Percentiles rank a stretch among this genome's conserved stretches.
phyloP scores from a whole-genome alignment of 2,113 vertebrate species.

The Dolichallabes microphthalmus region DNA sequence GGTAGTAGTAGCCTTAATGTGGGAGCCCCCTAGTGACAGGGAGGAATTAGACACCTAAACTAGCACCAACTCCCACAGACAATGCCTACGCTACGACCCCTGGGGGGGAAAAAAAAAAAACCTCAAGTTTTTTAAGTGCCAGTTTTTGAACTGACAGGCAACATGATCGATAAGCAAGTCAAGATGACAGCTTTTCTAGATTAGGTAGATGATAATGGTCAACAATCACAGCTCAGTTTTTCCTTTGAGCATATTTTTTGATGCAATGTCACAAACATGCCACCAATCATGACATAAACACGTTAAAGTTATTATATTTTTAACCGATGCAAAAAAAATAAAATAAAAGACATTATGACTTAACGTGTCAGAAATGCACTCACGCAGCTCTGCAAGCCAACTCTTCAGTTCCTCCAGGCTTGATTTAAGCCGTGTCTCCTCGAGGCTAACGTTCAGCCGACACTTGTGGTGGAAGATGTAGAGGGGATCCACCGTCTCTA shows the following conservation, averaged over 20 bases:
- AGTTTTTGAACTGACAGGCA: not conserved
- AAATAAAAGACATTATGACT: not conserved
- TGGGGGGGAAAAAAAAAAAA: too few relatives aligned
- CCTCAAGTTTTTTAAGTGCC: too few relatives aligned
- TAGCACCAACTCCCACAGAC: not conserved
- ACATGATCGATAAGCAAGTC: not conserved
- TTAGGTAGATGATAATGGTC: not conserved
- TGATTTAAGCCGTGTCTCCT: conserved; percentile 92
- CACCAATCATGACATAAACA: not conserved
- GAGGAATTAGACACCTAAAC: too few relatives aligned
- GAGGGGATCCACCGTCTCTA: conserved; percentile 95
- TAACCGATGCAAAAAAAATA: not conserved
- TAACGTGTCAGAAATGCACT: conserved; percentile 61
- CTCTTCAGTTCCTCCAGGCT: conserved; percentile 90
- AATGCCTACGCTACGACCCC: not conserved
- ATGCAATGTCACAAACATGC: not conserved
- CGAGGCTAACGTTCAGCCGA: conserved; percentile 83
- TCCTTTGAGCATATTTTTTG: not conserved
- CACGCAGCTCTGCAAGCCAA: conserved; percentile 88
- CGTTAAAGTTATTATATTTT: not conserved
- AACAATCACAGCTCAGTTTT: not conserved
- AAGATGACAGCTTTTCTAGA: not conserved
- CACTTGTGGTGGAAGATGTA: conserved; percentile 95
- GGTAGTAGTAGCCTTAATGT: too few relatives aligned
- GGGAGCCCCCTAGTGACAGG: too few relatives aligned